Base-by-base conservation (phyloP, 2,797 vertebrate species). In the Enteromius trimaculatus region DNA sequence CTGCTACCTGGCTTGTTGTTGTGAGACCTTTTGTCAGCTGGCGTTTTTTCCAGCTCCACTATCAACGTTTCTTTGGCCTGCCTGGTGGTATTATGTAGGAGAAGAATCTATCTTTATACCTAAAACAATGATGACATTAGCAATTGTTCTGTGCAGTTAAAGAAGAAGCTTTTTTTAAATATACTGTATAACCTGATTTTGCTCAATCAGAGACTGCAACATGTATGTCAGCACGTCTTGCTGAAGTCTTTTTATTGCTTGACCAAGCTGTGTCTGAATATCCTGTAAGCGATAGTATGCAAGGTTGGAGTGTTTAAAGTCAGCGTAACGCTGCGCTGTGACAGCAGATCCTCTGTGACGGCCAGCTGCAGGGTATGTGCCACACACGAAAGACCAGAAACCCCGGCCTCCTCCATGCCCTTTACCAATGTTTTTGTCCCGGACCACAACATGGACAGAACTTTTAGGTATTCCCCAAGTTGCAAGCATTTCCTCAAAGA, bases 271-370 rank as follows among this genome's bases (percentile, higher is more conserved):
- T 13, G n/a, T 21, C 70, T 86, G 42, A 29, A 89, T 81, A 10
- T 53, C 19, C n/a, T 47, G 11, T 1, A 42, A 10, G 11, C 21
- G 7, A 14, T 55, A 86, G 60, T 77, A 85, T 31, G 82, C 64
- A 37, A 88, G 68, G 1, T 19, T 5, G 3, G 69, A 88, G 62
- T 86, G 84, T 79, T 87, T 88, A 68, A 88, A 88, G 58, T 89
- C 80, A 47, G 85, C 17, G 31, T 44, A 7, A 84, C 31, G 21
- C 77, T 86, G 10, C 58, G 31, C n/a, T 75, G 72, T n/a, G 17
- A 47, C 6, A 66, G 17, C 44, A 49, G 26, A n/a, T 23, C 26
- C 42, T 47, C 76, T 10, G n/a, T 19, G 37, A 79, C 17, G 3
- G 39, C 26, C 26, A 79, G 39, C 58, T 66, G 42, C 23, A 79